Evolutionary conservation across 1,140 invertebrate species (phyloP).

Genomic region (Tribolium castaneum): DNA sequence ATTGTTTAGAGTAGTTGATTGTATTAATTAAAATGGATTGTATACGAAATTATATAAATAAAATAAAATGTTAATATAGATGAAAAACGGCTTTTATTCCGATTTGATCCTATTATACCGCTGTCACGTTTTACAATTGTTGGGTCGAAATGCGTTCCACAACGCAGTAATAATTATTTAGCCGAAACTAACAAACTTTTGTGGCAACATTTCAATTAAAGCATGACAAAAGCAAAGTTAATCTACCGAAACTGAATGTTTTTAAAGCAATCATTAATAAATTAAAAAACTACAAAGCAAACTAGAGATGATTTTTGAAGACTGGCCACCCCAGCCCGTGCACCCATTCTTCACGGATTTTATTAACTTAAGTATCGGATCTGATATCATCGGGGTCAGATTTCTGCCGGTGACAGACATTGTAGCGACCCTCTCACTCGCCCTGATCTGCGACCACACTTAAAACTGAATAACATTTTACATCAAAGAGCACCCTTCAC

Average conservation of each 20-base stretch:
- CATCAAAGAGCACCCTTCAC: background rate
- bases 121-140: no score
- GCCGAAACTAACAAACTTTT: no score
- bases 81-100: background rate
- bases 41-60: constrained; percentile 40
- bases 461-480: constrained; percentile 33
- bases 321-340: background rate
- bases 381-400: background rate
- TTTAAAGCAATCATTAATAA: no score
- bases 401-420: constrained; percentile 16
- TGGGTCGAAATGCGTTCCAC: no score
- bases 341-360: constrained; percentile 16
- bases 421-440: constrained; percentile 17
- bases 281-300: background rate
- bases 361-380: constrained; percentile 24
- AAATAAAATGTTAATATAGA: constrained; percentile 38
- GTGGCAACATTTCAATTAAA: no score
- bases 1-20: constrained; percentile 17
- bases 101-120: background rate
- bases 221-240: no score
- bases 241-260: no score
- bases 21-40: constrained; percentile 30
- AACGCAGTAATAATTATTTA: no score
- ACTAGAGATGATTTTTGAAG: no score
- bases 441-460: constrained; percentile 25